Conservation (phyloP, 2,113 vertebrate genomes). For the Cephalopholis sonnerati region DNA sequence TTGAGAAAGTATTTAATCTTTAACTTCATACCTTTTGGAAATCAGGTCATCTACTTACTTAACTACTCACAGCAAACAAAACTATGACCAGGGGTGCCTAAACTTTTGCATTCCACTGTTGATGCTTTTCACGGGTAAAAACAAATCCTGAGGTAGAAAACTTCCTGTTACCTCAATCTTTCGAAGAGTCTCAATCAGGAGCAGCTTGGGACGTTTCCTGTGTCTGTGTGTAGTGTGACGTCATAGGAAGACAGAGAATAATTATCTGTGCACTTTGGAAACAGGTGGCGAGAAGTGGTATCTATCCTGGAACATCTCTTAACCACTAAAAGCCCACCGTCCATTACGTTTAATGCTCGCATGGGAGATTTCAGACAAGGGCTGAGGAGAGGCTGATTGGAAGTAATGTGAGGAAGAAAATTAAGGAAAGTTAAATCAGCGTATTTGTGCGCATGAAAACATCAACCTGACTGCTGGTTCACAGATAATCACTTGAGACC, state of each 20-base stretch:
- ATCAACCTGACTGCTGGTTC: not conserved
- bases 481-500: not conserved
- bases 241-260: not conserved
- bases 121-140: not conserved
- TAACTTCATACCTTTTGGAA: too few species aligned
- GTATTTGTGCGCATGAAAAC: not conserved
- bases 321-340: conserved; percentile 1
- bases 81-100: too few species aligned
- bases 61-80: too few species aligned
- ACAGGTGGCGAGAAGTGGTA: not conserved
- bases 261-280: not conserved
- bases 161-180: not conserved
- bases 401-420: not conserved
- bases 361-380: not conserved
- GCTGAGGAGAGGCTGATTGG: not conserved
- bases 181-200: not conserved
- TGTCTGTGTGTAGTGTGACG: conserved; percentile 10
- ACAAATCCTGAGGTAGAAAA: not conserved
- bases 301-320: not conserved
- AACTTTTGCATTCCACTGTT: too few species aligned
- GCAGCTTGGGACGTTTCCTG: not conserved
- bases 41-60: too few species aligned
- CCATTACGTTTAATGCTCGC: not conserved
- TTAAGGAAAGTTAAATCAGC: not conserved
- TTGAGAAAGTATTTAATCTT: too few species aligned